phyloP scores from a whole-genome alignment of 2,888 invertebrate genomes.

The Campopleginae sp. region DNA sequence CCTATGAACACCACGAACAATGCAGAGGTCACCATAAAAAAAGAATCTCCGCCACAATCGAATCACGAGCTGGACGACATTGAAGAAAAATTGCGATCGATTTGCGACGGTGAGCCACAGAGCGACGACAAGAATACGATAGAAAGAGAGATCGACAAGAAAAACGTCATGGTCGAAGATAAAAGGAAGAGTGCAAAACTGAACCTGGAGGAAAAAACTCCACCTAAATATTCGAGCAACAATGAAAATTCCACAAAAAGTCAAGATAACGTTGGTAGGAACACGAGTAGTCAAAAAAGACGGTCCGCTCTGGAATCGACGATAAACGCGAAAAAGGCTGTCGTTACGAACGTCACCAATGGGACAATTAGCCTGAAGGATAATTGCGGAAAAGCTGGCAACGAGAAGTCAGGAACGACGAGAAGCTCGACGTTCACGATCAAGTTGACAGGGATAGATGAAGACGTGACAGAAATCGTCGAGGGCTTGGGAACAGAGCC shows the following conservation, averaged over 20 bases:
- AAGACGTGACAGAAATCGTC: constrained; percentile 78
- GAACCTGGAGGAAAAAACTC: constrained; percentile 18
- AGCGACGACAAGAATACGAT: constrained; percentile 30
- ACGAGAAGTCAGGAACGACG: not conserved
- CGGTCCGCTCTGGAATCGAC: constrained; percentile 71
- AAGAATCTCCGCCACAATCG: constrained; percentile 45
- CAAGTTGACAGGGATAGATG: constrained; percentile 77
- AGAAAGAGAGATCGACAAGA: not conserved
- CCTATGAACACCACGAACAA: constrained; percentile 61
- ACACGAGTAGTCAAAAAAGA: constrained; percentile 69
- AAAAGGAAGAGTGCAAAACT: constrained; percentile 72
- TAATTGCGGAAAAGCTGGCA: not conserved
- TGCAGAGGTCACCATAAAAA: constrained; percentile 62
- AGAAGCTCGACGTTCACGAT: constrained; percentile 73
- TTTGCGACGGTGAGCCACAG: constrained; percentile 56
- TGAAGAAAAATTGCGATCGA: constrained; percentile 67
- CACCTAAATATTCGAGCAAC: constrained; percentile 13
- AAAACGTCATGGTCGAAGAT: constrained; percentile 72
- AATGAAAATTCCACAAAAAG: not conserved
- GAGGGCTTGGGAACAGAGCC: constrained; percentile 72
- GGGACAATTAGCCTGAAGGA: not conserved
- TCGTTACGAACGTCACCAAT: constrained; percentile 53
- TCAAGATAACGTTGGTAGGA: constrained; percentile 59
- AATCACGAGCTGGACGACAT: constrained; percentile 78
- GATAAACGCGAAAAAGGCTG: constrained; percentile 71